Evolutionary conservation across 2,113 vertebrate genomes (phyloP).

Genomic region (Sinocyclocheilus anophthalmus): DNA sequence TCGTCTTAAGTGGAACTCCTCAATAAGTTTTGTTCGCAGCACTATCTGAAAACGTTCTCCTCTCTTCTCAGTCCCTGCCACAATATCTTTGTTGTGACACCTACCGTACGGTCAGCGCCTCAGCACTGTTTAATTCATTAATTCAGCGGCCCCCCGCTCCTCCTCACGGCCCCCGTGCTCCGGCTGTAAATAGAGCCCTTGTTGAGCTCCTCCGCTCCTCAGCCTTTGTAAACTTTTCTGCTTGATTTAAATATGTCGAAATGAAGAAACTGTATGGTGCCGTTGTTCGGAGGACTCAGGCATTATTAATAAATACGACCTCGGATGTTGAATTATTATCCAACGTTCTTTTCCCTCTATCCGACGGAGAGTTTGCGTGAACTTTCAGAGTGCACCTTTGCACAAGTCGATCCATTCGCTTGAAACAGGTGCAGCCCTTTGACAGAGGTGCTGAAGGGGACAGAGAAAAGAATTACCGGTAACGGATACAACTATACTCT

Average conservation of each 20-base stretch:
- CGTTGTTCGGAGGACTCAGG: slow-evolving; percentile 65
- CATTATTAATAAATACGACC: slow-evolving; percentile 34
- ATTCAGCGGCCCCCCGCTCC: slow-evolving; percentile 68
- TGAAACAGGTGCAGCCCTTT: slow-evolving; percentile 51
- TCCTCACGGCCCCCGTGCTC: slow-evolving; percentile 44
- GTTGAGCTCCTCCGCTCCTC: slow-evolving; percentile 73
- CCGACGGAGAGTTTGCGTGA: slow-evolving; percentile 3
- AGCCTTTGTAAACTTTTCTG: slow-evolving; percentile 77
- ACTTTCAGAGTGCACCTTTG: slow-evolving; percentile 52
- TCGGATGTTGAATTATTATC: not conserved
- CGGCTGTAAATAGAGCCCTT: slow-evolving; percentile 74
- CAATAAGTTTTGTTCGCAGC: slow-evolving; percentile 52
- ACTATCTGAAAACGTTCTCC: slow-evolving; percentile 42
- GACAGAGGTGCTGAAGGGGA: not conserved
- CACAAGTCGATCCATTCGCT: slow-evolving; percentile 64
- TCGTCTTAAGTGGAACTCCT: slow-evolving; percentile 49
- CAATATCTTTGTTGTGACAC: no score
- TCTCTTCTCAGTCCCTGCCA: slow-evolving; percentile 43
- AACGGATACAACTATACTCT: no score
- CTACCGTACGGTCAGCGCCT: no score
- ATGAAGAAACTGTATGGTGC: slow-evolving; percentile 40
- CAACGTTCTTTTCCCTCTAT: not conserved
- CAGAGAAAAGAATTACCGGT: not conserved
- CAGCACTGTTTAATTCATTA: slow-evolving; percentile 76
- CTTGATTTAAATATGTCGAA: slow-evolving; percentile 61